Evolutionary conservation across 2,113 vertebrate genomes (phyloP), one percentile per base, ranked within the genome.

Genomic region (Cottus gobio): DNA sequence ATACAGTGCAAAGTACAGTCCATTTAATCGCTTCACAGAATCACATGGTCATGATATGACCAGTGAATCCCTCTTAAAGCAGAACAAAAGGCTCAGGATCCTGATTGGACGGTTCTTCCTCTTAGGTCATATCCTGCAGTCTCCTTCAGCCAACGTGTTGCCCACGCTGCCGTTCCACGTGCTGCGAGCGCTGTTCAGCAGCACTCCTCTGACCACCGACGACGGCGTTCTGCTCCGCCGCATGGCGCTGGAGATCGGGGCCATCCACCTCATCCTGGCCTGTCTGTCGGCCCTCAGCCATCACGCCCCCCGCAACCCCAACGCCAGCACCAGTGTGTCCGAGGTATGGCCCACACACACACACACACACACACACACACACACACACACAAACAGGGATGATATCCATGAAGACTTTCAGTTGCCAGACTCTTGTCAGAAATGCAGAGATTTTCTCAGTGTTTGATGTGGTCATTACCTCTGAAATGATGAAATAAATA

Each of bases 271-370:
- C 13, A 98, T 99, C 87, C 95, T 99, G 85, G 98, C 97, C 64
- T 99, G 98, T 79, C 94, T 99, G n/a, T 99, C 98, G 5, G 98
- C 98, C 61, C 95, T 99, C 26, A 99, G 97, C 90, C 98, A 99
- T 85, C 98, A 99, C 1, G 97, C 97, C 0, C 97, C 98, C 0
- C 94, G 98, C 69, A 96, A 98, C 77, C 97, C 98, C 91, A 97
- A 93, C 60, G 95, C 96, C 1, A 96, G 78, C 78, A 89, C 94
- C 90, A 98, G 85, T 76, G 96, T 97, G 60, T 88, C 96, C 7
- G 98, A 99, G 96, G 98, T 99, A 87, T 22, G 42, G n/a, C n/a
- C 4, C 15, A 11, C 11, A 50, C 57, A 56, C 52, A 5, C 52
- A 13, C 54, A 12, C 52, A 26, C 52, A 24, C n/a, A 26, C n/a